Conservation (phyloP, 2,113 vertebrate species). For the Nothoprocta perdicaria region DNA sequence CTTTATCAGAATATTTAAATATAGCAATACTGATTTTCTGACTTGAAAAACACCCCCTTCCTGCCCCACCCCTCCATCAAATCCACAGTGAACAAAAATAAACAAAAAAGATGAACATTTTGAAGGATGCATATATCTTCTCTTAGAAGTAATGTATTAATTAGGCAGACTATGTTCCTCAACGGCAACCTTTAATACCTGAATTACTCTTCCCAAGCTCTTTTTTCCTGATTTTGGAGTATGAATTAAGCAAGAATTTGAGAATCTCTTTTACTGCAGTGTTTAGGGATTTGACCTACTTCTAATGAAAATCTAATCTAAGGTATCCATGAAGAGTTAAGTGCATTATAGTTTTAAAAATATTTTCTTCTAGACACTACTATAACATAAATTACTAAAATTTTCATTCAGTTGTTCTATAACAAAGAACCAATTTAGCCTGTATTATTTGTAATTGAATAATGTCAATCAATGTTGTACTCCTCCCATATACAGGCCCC, state of each 20-base stretch:
- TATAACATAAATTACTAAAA: slow-evolving; percentile 47
- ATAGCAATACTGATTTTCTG: not conserved
- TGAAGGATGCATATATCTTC: not conserved
- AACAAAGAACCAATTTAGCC: slow-evolving; percentile 65
- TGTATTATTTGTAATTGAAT: slow-evolving; percentile 71
- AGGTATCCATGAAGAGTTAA: slow-evolving; percentile 17
- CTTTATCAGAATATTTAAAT: not conserved
- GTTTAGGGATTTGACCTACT: slow-evolving; percentile 15
- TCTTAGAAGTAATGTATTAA: not conserved
- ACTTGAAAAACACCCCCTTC: not conserved
- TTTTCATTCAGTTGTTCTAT: slow-evolving; percentile 41
- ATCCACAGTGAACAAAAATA: not conserved
- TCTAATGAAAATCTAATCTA: slow-evolving; percentile 42
- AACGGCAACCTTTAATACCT: not conserved
- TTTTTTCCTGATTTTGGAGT: not conserved
- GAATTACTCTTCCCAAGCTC: not conserved
- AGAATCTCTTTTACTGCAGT: not conserved
- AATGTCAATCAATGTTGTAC: slow-evolving; percentile 59
- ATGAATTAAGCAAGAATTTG: not conserved
- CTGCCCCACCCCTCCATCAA: not conserved
- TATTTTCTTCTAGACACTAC: slow-evolving; percentile 19
- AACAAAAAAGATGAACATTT: not conserved
- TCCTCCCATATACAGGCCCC: slow-evolving; percentile 47
- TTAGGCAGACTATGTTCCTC: not conserved
- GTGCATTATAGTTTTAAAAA: slow-evolving; percentile 51